phyloP scores from a whole-genome alignment of 2,888 invertebrate species.

The Allolobophora icterica region DNA sequence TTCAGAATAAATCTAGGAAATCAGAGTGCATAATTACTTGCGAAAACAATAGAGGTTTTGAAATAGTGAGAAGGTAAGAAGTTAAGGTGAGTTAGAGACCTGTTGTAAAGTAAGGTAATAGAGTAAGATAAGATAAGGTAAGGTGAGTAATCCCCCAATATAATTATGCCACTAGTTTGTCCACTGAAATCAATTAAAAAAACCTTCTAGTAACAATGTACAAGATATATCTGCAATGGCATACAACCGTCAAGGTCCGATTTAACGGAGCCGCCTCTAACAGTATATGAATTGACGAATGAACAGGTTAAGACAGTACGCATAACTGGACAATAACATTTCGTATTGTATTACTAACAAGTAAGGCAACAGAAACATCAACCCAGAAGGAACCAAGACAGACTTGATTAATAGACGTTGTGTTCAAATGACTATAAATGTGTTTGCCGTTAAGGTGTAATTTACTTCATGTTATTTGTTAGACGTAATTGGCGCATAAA shows the following conservation, averaged over 20 bases:
- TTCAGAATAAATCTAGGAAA: not conserved
- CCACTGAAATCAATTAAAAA: not conserved
- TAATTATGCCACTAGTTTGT: not conserved
- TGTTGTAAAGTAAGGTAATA: not conserved
- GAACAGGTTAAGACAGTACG: not conserved
- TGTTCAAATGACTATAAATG: constrained; percentile 1
- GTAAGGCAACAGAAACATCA: not conserved
- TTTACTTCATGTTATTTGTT: too few relatives aligned
- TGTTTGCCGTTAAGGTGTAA: not conserved
- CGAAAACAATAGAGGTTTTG: not conserved
- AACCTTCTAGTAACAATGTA: not conserved
- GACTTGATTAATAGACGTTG: not conserved
- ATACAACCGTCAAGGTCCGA: not conserved
- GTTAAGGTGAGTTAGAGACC: not conserved
- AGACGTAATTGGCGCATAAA: not conserved
- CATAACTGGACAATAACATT: not conserved
- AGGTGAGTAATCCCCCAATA: not conserved
- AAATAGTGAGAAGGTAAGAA: not conserved
- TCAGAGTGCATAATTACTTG: not conserved
- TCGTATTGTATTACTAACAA: not conserved
- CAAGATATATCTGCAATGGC: not conserved
- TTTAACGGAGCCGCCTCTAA: not conserved
- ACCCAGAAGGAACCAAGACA: not conserved
- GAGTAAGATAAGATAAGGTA: too few relatives aligned
- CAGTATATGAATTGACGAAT: too few relatives aligned